Base-by-base conservation (phyloP, 2,888 invertebrate species). In the Desoria tigrina region DNA sequence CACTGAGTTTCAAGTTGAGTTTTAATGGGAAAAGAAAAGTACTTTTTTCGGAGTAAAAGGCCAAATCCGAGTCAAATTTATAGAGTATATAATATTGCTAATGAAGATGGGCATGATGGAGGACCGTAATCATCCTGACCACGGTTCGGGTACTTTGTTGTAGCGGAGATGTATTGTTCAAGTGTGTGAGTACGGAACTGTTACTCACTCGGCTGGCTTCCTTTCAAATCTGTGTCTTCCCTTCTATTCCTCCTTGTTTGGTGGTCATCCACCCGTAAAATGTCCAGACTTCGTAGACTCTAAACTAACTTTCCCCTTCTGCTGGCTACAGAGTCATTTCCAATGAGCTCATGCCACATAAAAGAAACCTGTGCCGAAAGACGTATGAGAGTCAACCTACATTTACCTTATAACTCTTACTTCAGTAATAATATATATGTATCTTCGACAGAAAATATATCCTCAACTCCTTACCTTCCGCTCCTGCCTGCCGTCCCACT, bases 191-290 rank as follows among this genome's bases (percentile, higher is more conserved):
- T 21, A 14, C 24, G 51, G 4, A 23, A 51, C 51, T 51, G 23
- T 51, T 51, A 51, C 51, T 51, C 51, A 51, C 51, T 51, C 51
- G 24, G 51, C 26, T 51, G 51, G 51, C 7, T 18, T 51, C 51
- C 21, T 51, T 51, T 51, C 24, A 51, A 24, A 23, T 51, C 26
- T 24, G 21, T 26, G 51, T 24, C 14, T 21, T 18, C 21, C 24
- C 4, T 51, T 23, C 14, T 24, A 16, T 51, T 51, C 24, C 24
- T 51, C 16, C 51, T 24, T 24, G 26, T 51, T 51, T 51, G 11
- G 6, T 51, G 51, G 6, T 16, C 14, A 51, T 4, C 26, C 51
- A 51, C 23, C 51, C 51, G 16, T 51, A 24, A 51, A 51, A 51
- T 51, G 51, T 51, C 51, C 51, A 24, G 6, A 14, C 14, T 24